phyloP scores from a whole-genome alignment of 2,888 invertebrate genomes.

The Teinopalpus imperialis region DNA sequence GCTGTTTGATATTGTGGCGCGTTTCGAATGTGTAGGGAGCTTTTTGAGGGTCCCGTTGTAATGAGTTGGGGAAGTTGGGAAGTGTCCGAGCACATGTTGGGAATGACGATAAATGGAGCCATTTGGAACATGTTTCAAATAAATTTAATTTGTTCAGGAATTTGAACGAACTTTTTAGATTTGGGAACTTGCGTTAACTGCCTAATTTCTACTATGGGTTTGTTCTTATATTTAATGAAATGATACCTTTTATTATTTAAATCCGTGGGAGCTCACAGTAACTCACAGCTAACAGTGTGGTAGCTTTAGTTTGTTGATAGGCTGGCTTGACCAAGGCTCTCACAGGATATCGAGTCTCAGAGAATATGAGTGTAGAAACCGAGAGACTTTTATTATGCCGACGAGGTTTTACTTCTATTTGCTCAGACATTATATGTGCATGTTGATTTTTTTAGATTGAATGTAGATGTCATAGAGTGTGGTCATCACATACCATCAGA shows the following conservation, averaged over 20 bases:
- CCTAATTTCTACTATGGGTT: neutral
- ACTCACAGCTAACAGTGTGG: no score
- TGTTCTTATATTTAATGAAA: neutral
- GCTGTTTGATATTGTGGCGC: constrained; percentile 10
- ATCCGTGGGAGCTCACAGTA: no score
- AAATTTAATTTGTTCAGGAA: constrained; percentile 11
- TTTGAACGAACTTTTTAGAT: constrained; percentile 3
- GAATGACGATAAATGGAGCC: constrained; percentile 9
- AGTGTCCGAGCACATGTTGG: constrained; percentile 7
- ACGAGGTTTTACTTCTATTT: no score
- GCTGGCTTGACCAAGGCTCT: no score
- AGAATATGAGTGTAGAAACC: no score
- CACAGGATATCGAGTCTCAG: no score
- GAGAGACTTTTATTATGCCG: no score
- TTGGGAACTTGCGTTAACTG: neutral
- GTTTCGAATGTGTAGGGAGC: constrained; percentile 14
- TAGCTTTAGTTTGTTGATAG: no score
- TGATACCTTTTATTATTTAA: neutral
- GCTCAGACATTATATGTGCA: no score
- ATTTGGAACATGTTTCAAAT: constrained; percentile 21
- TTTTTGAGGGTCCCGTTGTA: neutral
- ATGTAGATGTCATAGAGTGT: no score
- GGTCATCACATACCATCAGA: no score
- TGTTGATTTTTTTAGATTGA: no score
- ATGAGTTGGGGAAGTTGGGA: constrained; percentile 14